Evolutionary conservation across 2,797 vertebrate species (phyloP), one percentile per base, ranked within the genome.

Genomic region (Gymnothorax reevesii): DNA sequence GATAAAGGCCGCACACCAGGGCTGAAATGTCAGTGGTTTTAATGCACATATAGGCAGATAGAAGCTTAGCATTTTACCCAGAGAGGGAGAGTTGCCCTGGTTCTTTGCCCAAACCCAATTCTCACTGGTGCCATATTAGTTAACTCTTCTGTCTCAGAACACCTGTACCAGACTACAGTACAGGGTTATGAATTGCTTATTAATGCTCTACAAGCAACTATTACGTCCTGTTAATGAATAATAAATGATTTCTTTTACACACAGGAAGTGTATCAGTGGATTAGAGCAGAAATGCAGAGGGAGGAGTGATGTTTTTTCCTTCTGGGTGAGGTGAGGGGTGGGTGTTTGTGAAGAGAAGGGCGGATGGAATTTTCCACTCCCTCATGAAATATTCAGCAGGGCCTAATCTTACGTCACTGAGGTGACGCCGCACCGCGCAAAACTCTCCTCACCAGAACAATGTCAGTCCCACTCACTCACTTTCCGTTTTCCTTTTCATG

Each of bases 281-380:
- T 22, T 73, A 59, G 86, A 64, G 64, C 71, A 17, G 54, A 73
- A 33, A 71, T 49, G 33, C 52, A 17, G 55, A 62, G 59, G 54
- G 57, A 59, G 27, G 22, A 83, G 57, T 59, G 55, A 69, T 15
- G 62, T 27, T 71, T 42, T 42, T 42, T 42, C 33, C 33, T 42
- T 42, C 33, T 42, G 33, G 33, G 33, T 42, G 33, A 42, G 33
- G 33, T 60, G 64, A 52, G 59, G 9, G 25, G 55, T 49, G 27
- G 64, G 83, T 52, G 33, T 8, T 10, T 9, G 22, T 49, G 25
- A 42, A 75, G 79, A 85, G 66, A 82, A 86, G 22, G 49, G 80
- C 62, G 64, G 33, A 57, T 86, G 87, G 87, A 88, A 88, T 86
- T 88, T 88, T 89, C 86, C 86, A 86, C 86, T 89, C 64, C 55